Conservation (phyloP, 1,140 invertebrate genomes). For the Belonocnema kinseyi region DNA sequence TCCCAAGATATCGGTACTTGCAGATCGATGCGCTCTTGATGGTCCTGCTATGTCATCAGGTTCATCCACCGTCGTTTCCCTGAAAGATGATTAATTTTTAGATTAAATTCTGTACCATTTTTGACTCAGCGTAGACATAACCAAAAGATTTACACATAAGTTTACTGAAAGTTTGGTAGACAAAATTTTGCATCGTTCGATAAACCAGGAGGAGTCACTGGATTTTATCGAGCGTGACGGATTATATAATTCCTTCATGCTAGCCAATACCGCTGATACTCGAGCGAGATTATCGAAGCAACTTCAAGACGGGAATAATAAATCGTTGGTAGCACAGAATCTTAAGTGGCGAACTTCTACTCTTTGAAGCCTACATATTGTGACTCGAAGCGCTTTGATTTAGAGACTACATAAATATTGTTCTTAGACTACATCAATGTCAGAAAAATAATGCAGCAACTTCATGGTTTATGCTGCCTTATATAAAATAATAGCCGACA, state of each 20-base stretch:
- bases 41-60: conserved; percentile 74
- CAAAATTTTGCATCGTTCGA: conserved; percentile 52
- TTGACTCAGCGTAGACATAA: neutral
- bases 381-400: neutral
- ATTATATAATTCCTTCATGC: conserved; percentile 44
- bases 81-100: conserved; percentile 54
- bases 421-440: neutral
- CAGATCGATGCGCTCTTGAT: conserved; percentile 81
- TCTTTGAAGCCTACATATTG: conserved; percentile 19
- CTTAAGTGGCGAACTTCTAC: neutral
- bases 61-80: conserved; percentile 78
- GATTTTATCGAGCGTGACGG: conserved; percentile 57
- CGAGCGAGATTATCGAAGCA: neutral
- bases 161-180: conserved; percentile 31
- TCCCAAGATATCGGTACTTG: conserved; percentile 76
- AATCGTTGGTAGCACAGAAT: neutral
- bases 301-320: conserved; percentile 11
- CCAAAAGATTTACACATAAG: neutral
- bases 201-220: conserved; percentile 34
- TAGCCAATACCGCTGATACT: neutral
- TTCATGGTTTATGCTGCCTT: neutral
- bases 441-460: neutral
- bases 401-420: conserved; percentile 5
- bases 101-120: neutral
- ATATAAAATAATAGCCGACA: too few species aligned